These are phyloP conservation scores for Epinotia ramella DNA, from an alignment of 2,888 invertebrate genomes.

Conservation along the genomic window DNA sequence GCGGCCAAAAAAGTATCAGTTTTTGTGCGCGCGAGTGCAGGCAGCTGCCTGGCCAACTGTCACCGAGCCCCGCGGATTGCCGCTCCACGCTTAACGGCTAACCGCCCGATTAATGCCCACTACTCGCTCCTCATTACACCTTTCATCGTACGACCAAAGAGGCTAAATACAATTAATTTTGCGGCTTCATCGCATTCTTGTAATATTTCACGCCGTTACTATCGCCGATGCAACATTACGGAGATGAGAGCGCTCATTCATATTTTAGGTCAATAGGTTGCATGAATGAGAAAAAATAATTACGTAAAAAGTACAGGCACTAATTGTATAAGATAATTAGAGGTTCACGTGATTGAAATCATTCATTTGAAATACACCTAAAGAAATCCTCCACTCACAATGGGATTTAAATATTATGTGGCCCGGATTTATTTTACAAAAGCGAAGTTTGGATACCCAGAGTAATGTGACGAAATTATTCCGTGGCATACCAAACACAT, in stretches of 20 bases:
- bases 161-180: slow-evolving; percentile 25
- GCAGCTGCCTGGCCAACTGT: slow-evolving; percentile 83
- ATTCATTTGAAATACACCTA: neutral
- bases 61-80: slow-evolving; percentile 59
- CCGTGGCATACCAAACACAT: slow-evolving; percentile 69
- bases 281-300: slow-evolving; percentile 10
- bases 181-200: slow-evolving; percentile 33
- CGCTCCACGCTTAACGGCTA: slow-evolving; percentile 69
- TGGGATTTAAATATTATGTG: neutral
- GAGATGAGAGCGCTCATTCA: slow-evolving; percentile 7
- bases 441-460: slow-evolving; percentile 57
- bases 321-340: neutral
- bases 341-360: neutral
- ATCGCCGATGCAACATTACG: slow-evolving; percentile 2
- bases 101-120: slow-evolving; percentile 63
- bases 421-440: slow-evolving; percentile 38
- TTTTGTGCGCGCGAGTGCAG: slow-evolving; percentile 80
- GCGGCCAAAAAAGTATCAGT: slow-evolving; percentile 80
- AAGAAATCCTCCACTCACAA: neutral
- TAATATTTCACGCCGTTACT: slow-evolving; percentile 12
- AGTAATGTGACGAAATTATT: slow-evolving; percentile 49
- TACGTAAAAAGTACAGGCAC: neutral
- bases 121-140: slow-evolving; percentile 50
- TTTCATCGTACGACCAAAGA: slow-evolving; percentile 33
- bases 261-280: slow-evolving; percentile 22